Evolutionary conservation across 2,888 invertebrate species (phyloP), one percentile per base, ranked within the genome.

Genomic region (Athripsodes cinereus): DNA sequence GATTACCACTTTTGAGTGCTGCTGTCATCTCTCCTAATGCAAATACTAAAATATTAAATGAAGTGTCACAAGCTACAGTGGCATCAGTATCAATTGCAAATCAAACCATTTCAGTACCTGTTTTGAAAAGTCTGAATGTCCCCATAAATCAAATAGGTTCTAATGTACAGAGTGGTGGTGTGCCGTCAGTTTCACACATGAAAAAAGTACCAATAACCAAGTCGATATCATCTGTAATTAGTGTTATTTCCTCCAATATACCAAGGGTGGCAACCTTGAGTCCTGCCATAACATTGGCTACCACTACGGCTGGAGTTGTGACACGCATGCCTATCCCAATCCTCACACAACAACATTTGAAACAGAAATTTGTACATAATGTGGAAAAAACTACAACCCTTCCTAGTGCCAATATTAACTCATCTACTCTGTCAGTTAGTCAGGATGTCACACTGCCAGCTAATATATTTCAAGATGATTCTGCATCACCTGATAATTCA

Each of bases 401-500:
- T 26, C 75, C 79, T 2, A 76, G 76, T 61, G 31, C 80, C 0
- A 81, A 81, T 64, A 66, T 81, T 13, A 83, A 84, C 0, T 78
- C 82, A 63, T 83, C 84, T 1, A 78, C 82, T 63, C 72, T 83
- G 48, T 76, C 81, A 0, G 79, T 81, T 6, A 72, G 78, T 1
- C 81, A 82, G 66, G 85, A 82, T 66, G 81, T 74, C 60, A 81
- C 79, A 8, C 71, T 85, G 18, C 85, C 85, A 0, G 84, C 83
- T 6, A 85, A 85, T 68, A 84, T 85, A 66, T 84, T 85, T 67
- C 84, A 85, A 69, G 84, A 85, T 65, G 85, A 85, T 64, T 82
- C 80, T 0, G 80, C 82, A 0, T 84, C 84, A 0, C 83, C 84
- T 0, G 83, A 84, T 57, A 74, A 71, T 66, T 71, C 72, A 0